Evolutionary conservation across 1,140 invertebrate species (phyloP).

Genomic region (Drosophila quadrilineata): DNA sequence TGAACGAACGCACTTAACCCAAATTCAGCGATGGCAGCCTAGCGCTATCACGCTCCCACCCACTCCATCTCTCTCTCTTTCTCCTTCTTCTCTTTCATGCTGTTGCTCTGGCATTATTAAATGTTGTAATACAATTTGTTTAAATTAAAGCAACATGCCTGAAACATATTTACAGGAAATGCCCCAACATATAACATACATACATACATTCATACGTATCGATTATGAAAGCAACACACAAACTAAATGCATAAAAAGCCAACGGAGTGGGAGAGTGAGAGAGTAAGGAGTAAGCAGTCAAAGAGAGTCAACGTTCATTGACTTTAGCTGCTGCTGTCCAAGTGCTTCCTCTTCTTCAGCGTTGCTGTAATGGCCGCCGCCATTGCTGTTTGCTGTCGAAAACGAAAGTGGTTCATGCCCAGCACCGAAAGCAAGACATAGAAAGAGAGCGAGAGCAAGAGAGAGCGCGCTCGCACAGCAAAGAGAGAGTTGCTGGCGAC

Average conservation of each 20-base stretch:
- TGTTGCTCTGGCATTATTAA: conserved; percentile 47
- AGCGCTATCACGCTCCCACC: conserved; percentile 2
- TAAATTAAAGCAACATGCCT: conserved; percentile 65
- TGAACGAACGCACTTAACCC: conserved; percentile 81
- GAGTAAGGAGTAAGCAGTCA: too few relatives aligned
- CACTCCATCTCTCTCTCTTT: background rate
- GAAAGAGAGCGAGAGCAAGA: background rate
- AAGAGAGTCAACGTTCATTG: conserved; percentile 57
- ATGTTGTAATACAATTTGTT: conserved; percentile 78
- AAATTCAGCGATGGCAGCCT: conserved; percentile 51
- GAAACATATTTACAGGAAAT: conserved; percentile 69
- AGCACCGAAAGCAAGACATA: background rate
- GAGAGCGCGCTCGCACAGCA: too few relatives aligned
- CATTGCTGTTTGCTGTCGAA: conserved; percentile 43
- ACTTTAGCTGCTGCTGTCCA: conserved; percentile 50
- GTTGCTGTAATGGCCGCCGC: conserved; percentile 15
- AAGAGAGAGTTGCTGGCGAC: background rate
- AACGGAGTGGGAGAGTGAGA: conserved; percentile 6
- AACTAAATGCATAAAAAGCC: conserved; percentile 20
- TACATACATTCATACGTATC: conserved; percentile 10
- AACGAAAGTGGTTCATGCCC: conserved; percentile 70
- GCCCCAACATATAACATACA: conserved; percentile 27
- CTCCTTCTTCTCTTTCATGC: background rate
- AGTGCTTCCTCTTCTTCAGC: conserved; percentile 19
- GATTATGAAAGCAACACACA: conserved; percentile 64